These are phyloP conservation scores for Tigriopus japonicus DNA, from an alignment of 1,140 invertebrate species.

Conservation along the genomic window DNA sequence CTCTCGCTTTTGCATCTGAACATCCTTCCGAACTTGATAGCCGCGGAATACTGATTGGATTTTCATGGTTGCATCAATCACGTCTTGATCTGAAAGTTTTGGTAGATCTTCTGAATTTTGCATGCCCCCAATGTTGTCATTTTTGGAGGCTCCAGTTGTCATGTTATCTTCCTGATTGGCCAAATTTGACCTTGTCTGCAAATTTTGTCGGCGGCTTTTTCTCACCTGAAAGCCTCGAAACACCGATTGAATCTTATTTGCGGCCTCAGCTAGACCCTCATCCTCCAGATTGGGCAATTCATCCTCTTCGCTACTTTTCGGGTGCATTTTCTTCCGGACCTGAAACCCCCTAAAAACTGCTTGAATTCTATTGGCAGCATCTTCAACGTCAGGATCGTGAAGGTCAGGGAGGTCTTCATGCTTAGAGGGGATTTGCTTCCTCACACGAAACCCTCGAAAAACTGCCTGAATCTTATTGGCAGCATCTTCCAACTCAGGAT, in stretches of 20 bases:
- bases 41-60: constrained; percentile 47
- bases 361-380: background rate
- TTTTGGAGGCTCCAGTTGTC: too few species aligned
- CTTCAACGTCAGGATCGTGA: background rate
- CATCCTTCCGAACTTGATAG: constrained; percentile 1
- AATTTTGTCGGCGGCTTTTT: too few species aligned
- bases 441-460: constrained; percentile 44
- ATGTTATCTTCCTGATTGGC: too few species aligned
- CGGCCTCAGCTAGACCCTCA: background rate
- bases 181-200: too few species aligned
- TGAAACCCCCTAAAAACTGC: constrained; percentile 5
- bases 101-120: background rate
- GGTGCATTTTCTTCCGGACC: background rate
- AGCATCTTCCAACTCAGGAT: constrained; percentile 26
- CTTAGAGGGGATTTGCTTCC: background rate
- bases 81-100: background rate
- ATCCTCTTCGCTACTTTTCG: background rate
- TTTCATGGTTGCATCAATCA: constrained; percentile 38
- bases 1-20: background rate
- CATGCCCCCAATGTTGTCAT: background rate
- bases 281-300: constrained; percentile 4
- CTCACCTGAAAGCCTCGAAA: background rate
- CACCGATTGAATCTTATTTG: constrained; percentile 4
- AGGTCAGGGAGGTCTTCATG: constrained; percentile 4
- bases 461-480: constrained; percentile 51